Evolutionary conservation across 2,888 invertebrate species (phyloP).

Genomic region (Pristionchus entomophagus): DNA sequence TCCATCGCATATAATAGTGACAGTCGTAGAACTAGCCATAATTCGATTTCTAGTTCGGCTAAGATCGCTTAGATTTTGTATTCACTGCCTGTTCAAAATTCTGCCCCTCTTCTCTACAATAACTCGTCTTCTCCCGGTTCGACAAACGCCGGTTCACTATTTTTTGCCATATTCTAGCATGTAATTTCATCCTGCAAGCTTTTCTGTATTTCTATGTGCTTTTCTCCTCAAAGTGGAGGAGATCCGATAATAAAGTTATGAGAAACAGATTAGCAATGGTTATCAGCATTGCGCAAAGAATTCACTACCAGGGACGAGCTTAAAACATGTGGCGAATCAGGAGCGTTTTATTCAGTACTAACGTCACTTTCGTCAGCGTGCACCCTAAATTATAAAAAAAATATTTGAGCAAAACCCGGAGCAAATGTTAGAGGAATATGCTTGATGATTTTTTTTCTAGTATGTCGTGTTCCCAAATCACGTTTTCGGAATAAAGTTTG

Average conservation of each 20-base stretch:
- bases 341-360: too few relatives aligned
- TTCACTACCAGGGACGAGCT: too few relatives aligned
- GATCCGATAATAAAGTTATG: not conserved
- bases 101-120: not conserved
- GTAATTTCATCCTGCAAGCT: conserved; percentile 2
- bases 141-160: conserved; percentile 22
- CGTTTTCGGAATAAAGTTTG: too few relatives aligned
- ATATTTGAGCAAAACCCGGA: too few relatives aligned
- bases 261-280: too few relatives aligned
- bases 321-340: too few relatives aligned
- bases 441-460: too few relatives aligned
- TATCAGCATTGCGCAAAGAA: too few relatives aligned
- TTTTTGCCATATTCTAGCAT: conserved; percentile 15
- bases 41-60: conserved; percentile 30
- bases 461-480: too few relatives aligned
- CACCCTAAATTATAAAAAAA: too few relatives aligned
- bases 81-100: not conserved
- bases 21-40: conserved; percentile 40
- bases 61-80: conserved; percentile 20
- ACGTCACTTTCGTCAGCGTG: too few relatives aligned
- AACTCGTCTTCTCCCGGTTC: conserved; percentile 7
- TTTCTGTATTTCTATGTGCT: not conserved
- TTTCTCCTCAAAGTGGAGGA: not conserved
- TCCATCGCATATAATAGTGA: conserved; percentile 21
- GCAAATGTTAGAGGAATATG: too few relatives aligned